Percentiles rank a stretch among this genome's conserved stretches.
These are phyloP conservation scores for Patagioenas fasciata DNA, from an alignment of 2,113 vertebrate species.

Conservation along the genomic window DNA sequence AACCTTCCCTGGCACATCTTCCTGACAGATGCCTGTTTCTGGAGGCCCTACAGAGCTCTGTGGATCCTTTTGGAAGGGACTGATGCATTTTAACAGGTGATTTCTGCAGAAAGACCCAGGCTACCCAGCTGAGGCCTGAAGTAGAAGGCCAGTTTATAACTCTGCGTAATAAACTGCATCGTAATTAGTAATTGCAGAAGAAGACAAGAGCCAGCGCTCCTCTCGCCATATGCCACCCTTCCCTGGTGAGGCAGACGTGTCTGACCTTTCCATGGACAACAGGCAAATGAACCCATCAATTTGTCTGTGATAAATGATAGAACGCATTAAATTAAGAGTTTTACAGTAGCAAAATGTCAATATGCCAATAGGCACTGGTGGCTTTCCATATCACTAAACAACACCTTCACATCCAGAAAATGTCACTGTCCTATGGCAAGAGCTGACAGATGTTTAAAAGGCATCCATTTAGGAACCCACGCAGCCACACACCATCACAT, in stretches of 20 bases:
- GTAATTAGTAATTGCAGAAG: neutral
- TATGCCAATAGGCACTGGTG: neutral
- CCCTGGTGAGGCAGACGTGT: fast-evolving
- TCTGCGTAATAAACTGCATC: neutral
- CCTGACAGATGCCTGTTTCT: neutral
- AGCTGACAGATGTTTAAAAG: fast-evolving
- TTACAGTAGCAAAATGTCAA: neutral
- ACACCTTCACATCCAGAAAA: neutral
- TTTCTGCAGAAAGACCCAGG: neutral
- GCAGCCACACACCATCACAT: neutral
- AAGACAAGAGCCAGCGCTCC: fast-evolving
- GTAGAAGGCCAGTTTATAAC: neutral
- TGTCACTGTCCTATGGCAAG: neutral
- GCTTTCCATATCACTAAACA: neutral
- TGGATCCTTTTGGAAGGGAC: neutral
- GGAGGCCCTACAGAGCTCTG: neutral
- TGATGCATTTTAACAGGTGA: fast-evolving
- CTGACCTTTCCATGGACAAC: neutral
- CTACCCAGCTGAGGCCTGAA: neutral
- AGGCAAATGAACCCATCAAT: neutral
- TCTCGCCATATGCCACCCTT: neutral
- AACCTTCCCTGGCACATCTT: too few relatives aligned
- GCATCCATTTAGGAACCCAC: neutral
- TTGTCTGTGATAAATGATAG: neutral
- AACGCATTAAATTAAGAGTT: neutral